Percentiles rank a stretch among this genome's conserved stretches.
These are phyloP conservation scores for Anthopleura xanthogrammica DNA, from an alignment of 92 coral and sea anemone species.

Conservation along the genomic window DNA sequence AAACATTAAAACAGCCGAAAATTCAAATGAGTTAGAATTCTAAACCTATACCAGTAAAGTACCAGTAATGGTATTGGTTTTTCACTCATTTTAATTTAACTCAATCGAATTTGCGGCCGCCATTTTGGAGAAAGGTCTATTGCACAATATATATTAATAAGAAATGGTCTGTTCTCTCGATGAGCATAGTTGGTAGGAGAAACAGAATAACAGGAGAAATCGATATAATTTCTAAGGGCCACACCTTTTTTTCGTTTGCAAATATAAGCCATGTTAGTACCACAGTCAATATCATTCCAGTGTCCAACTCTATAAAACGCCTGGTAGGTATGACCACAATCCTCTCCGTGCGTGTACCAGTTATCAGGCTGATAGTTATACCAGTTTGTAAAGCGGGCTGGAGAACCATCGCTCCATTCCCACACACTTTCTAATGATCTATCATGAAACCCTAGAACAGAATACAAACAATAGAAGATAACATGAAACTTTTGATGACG, in stretches of 20 bases:
- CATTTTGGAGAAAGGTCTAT: too few species aligned
- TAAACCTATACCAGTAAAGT: too few species aligned
- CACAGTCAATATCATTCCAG: constrained; percentile 89
- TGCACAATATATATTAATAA: too few species aligned
- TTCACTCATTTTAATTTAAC: too few species aligned
- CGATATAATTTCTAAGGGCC: neutral
- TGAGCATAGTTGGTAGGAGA: too few species aligned
- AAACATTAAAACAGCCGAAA: neutral
- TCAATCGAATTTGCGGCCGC: too few species aligned
- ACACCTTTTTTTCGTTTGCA: constrained; percentile 91
- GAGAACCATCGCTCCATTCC: constrained; percentile 72
- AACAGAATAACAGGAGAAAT: too few species aligned
- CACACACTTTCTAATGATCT: constrained; percentile 70
- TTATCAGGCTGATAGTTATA: constrained; percentile 68
- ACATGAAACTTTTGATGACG: neutral
- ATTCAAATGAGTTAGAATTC: too few species aligned
- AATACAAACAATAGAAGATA: neutral
- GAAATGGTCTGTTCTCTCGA: too few species aligned
- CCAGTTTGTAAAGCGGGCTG: constrained; percentile 84
- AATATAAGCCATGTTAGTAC: constrained; percentile 54
- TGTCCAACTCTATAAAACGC: constrained; percentile 38
- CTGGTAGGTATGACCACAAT: constrained; percentile 58
- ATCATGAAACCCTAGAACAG: constrained; percentile 71
- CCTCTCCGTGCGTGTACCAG: constrained; percentile 64
- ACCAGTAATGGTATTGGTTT: too few species aligned